Percentiles rank a stretch among this genome's conserved stretches.
Conservation (phyloP, 2,888 invertebrate genomes). For the Amblyjoppa proteus region DNA sequence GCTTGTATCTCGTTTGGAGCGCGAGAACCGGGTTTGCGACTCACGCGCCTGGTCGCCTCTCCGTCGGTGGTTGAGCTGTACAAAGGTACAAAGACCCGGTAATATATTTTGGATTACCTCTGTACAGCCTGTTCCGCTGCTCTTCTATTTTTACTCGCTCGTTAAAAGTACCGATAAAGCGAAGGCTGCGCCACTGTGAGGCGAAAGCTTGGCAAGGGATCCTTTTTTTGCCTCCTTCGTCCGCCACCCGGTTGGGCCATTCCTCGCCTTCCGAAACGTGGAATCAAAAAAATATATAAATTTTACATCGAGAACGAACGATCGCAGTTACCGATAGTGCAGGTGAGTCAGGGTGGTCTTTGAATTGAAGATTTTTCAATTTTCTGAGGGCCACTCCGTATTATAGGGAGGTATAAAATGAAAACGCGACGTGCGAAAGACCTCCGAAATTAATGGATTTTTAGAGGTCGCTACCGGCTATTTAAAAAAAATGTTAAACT, state of each 20-base stretch:
- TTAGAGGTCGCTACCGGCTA: no score
- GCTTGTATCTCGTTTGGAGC: neutral
- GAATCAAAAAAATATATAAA: no score
- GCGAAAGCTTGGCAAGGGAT: conserved; percentile 48
- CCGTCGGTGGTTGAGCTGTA: conserved; percentile 62
- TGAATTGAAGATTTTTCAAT: no score
- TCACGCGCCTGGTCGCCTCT: conserved; percentile 14
- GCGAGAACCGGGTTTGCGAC: conserved; percentile 4
- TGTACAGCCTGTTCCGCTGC: conserved; percentile 7
- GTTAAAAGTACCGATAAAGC: conserved; percentile 77
- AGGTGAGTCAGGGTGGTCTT: no score
- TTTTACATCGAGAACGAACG: no score
- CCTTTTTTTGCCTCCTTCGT: conserved; percentile 43
- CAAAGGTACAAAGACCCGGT: conserved; percentile 82
- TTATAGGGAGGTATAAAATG: no score
- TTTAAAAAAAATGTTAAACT: no score
- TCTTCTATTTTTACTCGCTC: conserved; percentile 66
- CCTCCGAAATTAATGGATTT: no score
- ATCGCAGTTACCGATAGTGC: no score
- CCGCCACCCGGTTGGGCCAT: neutral
- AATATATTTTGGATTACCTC: conserved; percentile 81
- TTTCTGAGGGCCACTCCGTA: no score
- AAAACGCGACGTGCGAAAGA: no score
- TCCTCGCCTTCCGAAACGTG: neutral
- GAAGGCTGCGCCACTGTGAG: conserved; percentile 74